Conservation (phyloP, 1,140 invertebrate genomes). For the Neotoxoptera formosana region DNA sequence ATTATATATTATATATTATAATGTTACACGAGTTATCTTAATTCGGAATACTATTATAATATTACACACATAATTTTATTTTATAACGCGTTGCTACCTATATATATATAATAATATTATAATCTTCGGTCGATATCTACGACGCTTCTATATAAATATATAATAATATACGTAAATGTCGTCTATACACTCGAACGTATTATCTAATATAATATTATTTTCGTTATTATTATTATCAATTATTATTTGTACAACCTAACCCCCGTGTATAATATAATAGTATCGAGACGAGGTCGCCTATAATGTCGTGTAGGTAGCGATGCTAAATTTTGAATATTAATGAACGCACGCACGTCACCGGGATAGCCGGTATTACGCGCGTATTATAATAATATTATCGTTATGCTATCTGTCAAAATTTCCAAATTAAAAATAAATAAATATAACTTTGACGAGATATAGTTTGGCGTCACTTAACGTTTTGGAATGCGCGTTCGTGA, state of each 20-base stretch:
- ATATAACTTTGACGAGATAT: neutral
- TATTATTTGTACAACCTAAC: neutral
- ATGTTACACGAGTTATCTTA: neutral
- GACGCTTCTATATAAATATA: too few relatives aligned
- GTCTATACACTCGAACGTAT: neutral
- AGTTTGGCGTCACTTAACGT: neutral
- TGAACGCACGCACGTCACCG: neutral
- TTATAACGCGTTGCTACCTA: neutral
- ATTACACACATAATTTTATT: neutral
- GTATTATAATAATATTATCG: too few relatives aligned
- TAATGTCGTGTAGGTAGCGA: neutral
- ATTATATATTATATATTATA: too few relatives aligned
- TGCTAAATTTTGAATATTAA: neutral
- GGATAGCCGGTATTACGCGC: too few relatives aligned
- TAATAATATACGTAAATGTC: too few relatives aligned
- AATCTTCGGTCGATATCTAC: neutral
- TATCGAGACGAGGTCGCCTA: neutral
- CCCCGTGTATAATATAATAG: too few relatives aligned
- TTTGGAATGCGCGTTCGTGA: neutral
- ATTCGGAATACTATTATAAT: neutral
- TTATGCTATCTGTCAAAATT: constrained; percentile 8
- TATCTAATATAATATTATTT: neutral
- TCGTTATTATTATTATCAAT: neutral
- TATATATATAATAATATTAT: too few relatives aligned
- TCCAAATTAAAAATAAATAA: constrained; percentile 9